These are phyloP conservation scores for Esox niger DNA, from an alignment of 2,113 vertebrate species.

Conservation along the genomic window DNA sequence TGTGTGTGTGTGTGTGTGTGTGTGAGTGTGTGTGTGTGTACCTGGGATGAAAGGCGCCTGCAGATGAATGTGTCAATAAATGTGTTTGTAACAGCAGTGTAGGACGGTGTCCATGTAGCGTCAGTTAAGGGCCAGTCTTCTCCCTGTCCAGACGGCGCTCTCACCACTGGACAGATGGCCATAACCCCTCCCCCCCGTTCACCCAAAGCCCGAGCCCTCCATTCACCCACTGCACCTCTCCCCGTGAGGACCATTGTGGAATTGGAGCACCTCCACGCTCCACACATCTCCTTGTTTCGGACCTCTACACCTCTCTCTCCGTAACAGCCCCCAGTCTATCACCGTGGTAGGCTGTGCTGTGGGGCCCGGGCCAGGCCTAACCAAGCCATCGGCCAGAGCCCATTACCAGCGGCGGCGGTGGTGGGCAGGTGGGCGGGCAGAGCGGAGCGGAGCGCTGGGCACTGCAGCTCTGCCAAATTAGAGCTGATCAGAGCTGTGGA, in stretches of 20 bases:
- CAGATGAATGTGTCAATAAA: too few relatives aligned
- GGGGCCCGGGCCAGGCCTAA: too few relatives aligned
- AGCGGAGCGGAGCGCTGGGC: neutral
- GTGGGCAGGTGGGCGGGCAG: neutral
- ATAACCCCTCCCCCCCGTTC: slow-evolving; percentile 55
- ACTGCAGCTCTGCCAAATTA: too few relatives aligned
- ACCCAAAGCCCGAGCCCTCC: slow-evolving; percentile 17
- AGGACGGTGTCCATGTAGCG: slow-evolving; percentile 39
- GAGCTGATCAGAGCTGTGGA: too few relatives aligned
- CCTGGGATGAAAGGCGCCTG: too few relatives aligned
- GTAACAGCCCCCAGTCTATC: slow-evolving; percentile 31
- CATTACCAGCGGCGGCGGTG: too few relatives aligned
- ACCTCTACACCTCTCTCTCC: slow-evolving; percentile 55
- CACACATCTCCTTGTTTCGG: slow-evolving; percentile 13
- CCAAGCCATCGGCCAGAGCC: too few relatives aligned
- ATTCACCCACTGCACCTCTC: slow-evolving; percentile 39
- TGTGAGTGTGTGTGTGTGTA: neutral
- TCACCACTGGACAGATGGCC: slow-evolving; percentile 82
- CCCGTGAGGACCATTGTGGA: slow-evolving; percentile 8
- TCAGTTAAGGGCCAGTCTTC: slow-evolving; percentile 61
- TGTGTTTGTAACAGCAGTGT: slow-evolving; percentile 8
- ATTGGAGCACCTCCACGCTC: too few relatives aligned
- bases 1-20: slow-evolving; percentile 6
- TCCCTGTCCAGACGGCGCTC: slow-evolving; percentile 76
- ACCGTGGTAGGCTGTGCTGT: too few relatives aligned